Evolutionary conservation across 1,140 invertebrate species (phyloP), one percentile per base, ranked within the genome.

Genomic region (Pseudomyrmex gracilis): DNA sequence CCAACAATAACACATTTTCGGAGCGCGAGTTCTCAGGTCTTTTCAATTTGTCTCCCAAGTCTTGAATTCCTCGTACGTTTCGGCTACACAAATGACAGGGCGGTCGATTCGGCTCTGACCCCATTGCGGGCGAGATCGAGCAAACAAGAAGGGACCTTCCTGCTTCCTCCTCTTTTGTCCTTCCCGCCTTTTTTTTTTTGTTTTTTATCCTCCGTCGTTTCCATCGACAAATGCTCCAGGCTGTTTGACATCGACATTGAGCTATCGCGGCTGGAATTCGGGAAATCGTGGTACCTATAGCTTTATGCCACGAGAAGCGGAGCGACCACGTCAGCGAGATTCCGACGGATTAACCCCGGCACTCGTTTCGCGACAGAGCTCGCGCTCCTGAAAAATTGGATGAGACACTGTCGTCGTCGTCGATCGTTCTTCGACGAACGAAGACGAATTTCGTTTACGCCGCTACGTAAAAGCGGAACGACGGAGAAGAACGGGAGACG

Each of bases 311-410:
- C 74, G 73, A 45, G 60, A 53, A 45, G 12, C 60, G 15, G 51
- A 73, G 60, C 45, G 51, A 78, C 77, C 17, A 45, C 67, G 85
- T 88, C 88, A 89, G 80, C 87, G 53, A 84, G 67, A 90, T 89
- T 85, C 82, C 10, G 60, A 20, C 24, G 85, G 87, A 90, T 92
- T 89, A 87, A 87, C 70, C 80, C 70, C 80, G 70, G 5, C n/a
- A 47, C 57, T 83, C 73, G 76, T 73, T 78, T 71, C 51, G 58
- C 45, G 71, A 63, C 67, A 55, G 51, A 51, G n/a, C 60, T 34
- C 34, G 85, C 60, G 63, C 64, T 68, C 49, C 57, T 90, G 89
- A 92, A 89, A 91, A 91, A 90, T 91, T 87, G 86, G 60, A 85
- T 49, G 47, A 84, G 57, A 70, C 73, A 20, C 60, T 61, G 82